These are phyloP conservation scores for Leptoteleia sp. DNA, from an alignment of 1,140 invertebrate species.

Conservation along the genomic window DNA sequence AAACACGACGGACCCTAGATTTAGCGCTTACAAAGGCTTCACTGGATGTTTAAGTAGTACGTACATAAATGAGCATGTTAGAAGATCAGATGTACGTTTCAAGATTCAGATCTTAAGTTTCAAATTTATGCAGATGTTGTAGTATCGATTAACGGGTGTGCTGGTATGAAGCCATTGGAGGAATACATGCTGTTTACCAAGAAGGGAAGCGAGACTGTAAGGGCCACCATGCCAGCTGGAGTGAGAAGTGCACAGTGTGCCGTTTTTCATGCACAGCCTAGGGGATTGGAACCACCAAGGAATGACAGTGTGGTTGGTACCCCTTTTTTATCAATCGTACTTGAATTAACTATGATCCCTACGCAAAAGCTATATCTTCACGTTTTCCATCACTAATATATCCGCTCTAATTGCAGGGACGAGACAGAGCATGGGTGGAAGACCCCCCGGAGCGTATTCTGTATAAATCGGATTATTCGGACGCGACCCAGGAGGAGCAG, in stretches of 20 bases:
- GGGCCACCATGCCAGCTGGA: slow-evolving; percentile 90
- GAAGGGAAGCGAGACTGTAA: slow-evolving; percentile 89
- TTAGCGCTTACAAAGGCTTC: slow-evolving; percentile 91
- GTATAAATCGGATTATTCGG: slow-evolving; percentile 87
- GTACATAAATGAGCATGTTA: slow-evolving; percentile 8
- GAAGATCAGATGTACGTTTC: no score
- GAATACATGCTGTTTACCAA: slow-evolving; percentile 94
- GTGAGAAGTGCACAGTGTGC: slow-evolving; percentile 91
- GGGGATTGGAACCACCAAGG: slow-evolving; percentile 83
- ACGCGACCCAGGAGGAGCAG: slow-evolving; percentile 88
- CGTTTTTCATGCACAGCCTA: slow-evolving; percentile 85
- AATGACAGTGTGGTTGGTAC: slow-evolving; percentile 85
- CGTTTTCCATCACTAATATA: no score
- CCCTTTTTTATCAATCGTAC: no score
- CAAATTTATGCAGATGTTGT: slow-evolving; percentile 93
- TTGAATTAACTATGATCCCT: no score
- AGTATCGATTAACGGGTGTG: slow-evolving; percentile 88
- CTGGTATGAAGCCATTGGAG: slow-evolving; percentile 90
- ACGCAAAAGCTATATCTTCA: no score
- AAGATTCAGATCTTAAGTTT: no score
- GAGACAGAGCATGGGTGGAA: slow-evolving; percentile 89
- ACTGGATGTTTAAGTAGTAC: slow-evolving; percentile 94
- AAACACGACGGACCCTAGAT: slow-evolving; percentile 89
- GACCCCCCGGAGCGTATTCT: slow-evolving; percentile 88
- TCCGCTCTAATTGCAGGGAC: no score